Conservation (phyloP, 1,140 invertebrate genomes). For the Penaeus chinensis region DNA sequence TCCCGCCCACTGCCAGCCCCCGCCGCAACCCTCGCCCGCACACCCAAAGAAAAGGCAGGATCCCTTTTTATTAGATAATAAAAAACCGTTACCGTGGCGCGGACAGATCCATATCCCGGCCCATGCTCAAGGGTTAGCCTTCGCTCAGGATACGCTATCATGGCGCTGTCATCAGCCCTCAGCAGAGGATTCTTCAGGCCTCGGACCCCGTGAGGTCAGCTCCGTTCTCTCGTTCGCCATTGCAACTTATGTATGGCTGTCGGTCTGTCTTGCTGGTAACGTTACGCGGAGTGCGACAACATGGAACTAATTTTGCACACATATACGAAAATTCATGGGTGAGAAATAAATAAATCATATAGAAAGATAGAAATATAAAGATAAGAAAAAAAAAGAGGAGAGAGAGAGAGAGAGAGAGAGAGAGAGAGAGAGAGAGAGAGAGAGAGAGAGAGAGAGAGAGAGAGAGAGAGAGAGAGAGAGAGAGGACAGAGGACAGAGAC, state of each 20-base stretch:
- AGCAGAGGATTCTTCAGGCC: too few relatives aligned
- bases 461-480: not conserved
- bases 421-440: not conserved
- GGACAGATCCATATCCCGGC: constrained; percentile 54
- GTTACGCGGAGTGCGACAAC: too few relatives aligned
- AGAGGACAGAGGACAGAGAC: not conserved
- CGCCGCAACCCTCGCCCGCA: not conserved
- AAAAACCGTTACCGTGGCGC: constrained; percentile 55
- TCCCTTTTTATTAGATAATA: constrained; percentile 55
- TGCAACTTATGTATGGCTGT: too few relatives aligned
- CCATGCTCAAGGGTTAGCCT: constrained; percentile 46
- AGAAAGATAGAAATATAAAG: constrained; percentile 35
- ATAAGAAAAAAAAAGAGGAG: constrained; percentile 32
- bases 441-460: not conserved
- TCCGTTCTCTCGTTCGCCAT: too few relatives aligned
- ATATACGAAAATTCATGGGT: not conserved
- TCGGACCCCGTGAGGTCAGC: too few relatives aligned
- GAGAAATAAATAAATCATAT: not conserved
- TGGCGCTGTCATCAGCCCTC: not conserved
- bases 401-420: constrained; percentile 33
- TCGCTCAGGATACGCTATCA: not conserved
- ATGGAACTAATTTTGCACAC: too few relatives aligned
- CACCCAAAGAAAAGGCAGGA: constrained; percentile 4
- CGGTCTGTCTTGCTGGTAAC: too few relatives aligned
- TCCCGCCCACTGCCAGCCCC: not conserved